Conservation (phyloP, 2,888 invertebrate species). For the Aspidiotus rigidus region DNA sequence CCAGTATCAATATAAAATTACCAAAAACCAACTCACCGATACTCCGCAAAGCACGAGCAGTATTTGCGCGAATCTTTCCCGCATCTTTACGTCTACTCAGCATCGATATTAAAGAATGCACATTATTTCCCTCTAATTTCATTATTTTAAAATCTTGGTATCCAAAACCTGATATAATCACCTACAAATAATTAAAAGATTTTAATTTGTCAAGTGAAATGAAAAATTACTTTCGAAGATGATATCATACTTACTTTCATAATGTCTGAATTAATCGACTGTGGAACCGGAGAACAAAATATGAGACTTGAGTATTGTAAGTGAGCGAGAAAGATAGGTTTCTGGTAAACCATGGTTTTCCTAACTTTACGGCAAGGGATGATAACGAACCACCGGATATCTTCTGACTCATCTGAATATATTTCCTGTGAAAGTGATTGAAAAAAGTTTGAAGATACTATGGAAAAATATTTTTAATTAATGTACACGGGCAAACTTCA, state of each 20-base stretch:
- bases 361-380: neutral
- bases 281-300: slow-evolving; percentile 13
- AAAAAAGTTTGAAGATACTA: neutral
- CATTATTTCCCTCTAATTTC: slow-evolving; percentile 18
- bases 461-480: neutral
- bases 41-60: slow-evolving; percentile 11
- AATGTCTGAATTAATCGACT: neutral
- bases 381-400: slow-evolving; percentile 18
- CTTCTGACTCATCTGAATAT: neutral
- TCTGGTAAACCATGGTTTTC: neutral
- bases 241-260: slow-evolving; percentile 7
- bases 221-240: neutral
- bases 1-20: too few species aligned
- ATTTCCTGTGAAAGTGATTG: neutral
- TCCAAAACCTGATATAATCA: slow-evolving; percentile 13
- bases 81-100: slow-evolving; percentile 18
- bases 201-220: neutral
- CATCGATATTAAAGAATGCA: slow-evolving; percentile 18
- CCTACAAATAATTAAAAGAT: neutral
- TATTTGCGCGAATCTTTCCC: neutral
- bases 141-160: slow-evolving; percentile 14
- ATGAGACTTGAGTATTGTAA: neutral
- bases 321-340: slow-evolving; percentile 16
- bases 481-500: too few species aligned
- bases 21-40: slow-evolving; percentile 3